A percentile compares a stretch with the other conserved stretches of the same genome.
Conservation (phyloP, 2,113 vertebrate species). For the Semnopithecus entellus region DNA sequence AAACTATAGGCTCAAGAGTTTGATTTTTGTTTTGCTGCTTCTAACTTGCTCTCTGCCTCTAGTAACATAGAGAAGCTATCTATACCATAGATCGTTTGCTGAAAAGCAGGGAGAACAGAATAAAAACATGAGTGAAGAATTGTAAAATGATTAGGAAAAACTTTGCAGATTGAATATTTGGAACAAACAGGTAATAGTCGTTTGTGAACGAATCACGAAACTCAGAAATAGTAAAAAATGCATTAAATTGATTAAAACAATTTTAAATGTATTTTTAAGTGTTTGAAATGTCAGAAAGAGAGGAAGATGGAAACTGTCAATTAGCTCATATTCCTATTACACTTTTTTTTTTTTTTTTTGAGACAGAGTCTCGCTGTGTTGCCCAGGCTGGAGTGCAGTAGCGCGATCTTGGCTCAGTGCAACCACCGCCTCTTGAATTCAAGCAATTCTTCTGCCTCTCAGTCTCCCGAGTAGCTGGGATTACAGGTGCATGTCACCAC, state of each 20-base stretch:
- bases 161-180: background rate
- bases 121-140: background rate
- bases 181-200: background rate
- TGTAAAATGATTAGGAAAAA: background rate
- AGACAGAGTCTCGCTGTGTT: too few species aligned
- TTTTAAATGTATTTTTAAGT: background rate
- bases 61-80: background rate
- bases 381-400: too few species aligned
- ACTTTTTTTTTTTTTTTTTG: background rate
- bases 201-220: background rate
- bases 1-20: background rate
- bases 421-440: too few species aligned
- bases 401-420: too few species aligned
- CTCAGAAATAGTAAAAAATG: background rate
- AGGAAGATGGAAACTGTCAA: background rate
- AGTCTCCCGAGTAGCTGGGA: too few species aligned
- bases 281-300: background rate
- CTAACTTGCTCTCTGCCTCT: background rate
- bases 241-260: background rate
- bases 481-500: too few species aligned
- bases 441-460: too few species aligned
- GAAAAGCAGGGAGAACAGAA: background rate
- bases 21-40: background rate
- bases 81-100: background rate
- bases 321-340: background rate